Evolutionary conservation across 2,113 vertebrate species (phyloP), one percentile per base, ranked within the genome.

Genomic region (Fulica atra): DNA sequence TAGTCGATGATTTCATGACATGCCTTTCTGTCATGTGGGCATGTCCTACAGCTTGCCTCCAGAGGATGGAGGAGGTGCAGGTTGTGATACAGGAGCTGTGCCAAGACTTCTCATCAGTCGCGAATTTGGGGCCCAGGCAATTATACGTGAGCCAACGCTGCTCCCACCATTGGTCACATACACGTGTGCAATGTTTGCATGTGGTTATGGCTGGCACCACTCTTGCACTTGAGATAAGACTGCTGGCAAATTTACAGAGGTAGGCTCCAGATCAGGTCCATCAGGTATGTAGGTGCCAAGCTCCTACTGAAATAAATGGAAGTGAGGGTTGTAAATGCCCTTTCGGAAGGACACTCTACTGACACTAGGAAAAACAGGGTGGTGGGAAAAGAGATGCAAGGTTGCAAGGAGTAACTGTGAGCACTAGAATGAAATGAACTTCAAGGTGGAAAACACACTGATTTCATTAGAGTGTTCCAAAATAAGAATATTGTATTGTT

Each of bases 101-200:
- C 6, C 2, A 10, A 65, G 24, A 74, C 40, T 4, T 81, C 56
- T 68, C 36, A 87, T 26, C 10, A 0, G 1, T 0, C 4, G 25
- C 35, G 33, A 40, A 51, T 80, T 69, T 4, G 2, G 23, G 38
- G 21, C 9, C 72, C 28, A 2, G 4, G 15, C 29, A 81, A 42
- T 0, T 54, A 28, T 26, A 50, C 11, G 23, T 17, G 65, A 91
- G 21, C 24, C 57, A 64, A 19, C 0, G 1, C 51, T 51, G 16
- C 29, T 54, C 13, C 60, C 21, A 16, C 42, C 3, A 2, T 1
- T 51, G 61, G 38, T 76, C 53, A 57, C 29, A 19, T 42, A n/a
- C 14, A 4, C 0, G 4, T 3, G 4, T 29, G 25, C 3, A 2
- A 19, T 77, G 54, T 7, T 56, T 51, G 28, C 19, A 4, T 56